These are phyloP conservation scores for Isoperla grammatica DNA, from an alignment of 2,888 invertebrate species.

Conservation along the genomic window DNA sequence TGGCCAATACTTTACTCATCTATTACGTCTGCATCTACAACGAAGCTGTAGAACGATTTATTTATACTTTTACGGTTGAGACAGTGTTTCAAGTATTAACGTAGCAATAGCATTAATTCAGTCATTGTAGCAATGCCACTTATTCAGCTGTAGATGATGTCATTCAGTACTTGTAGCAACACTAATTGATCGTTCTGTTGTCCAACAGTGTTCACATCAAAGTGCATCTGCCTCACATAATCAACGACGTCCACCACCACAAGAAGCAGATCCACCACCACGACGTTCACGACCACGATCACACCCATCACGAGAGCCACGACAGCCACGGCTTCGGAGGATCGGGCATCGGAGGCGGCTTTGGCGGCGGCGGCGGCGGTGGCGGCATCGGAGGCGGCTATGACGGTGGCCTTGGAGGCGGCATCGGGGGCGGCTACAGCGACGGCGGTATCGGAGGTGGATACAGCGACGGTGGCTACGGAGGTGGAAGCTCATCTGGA, in stretches of 20 bases:
- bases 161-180: too few species aligned
- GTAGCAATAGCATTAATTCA: too few species aligned
- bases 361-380: not conserved
- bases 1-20: too few species aligned
- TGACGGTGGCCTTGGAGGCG: not conserved
- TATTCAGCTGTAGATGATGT: too few species aligned
- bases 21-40: too few species aligned
- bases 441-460: not conserved
- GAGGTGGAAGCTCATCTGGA: not conserved
- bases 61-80: too few species aligned
- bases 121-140: too few species aligned
- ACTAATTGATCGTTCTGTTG: not conserved
- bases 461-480: not conserved
- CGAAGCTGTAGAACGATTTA: too few species aligned
- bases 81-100: too few species aligned
- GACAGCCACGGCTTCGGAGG: not conserved
- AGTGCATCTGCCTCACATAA: slow-evolving; percentile 35
- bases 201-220: slow-evolving; percentile 36
- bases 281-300: slow-evolving; percentile 18
- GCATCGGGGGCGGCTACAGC: not conserved
- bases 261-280: slow-evolving; percentile 34
- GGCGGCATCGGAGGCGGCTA: not conserved
- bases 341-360: not conserved
- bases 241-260: slow-evolving; percentile 36
- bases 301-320: slow-evolving; percentile 12